Conservation (phyloP, 2,797 vertebrate species). For the Rhinichthys osculus region DNA sequence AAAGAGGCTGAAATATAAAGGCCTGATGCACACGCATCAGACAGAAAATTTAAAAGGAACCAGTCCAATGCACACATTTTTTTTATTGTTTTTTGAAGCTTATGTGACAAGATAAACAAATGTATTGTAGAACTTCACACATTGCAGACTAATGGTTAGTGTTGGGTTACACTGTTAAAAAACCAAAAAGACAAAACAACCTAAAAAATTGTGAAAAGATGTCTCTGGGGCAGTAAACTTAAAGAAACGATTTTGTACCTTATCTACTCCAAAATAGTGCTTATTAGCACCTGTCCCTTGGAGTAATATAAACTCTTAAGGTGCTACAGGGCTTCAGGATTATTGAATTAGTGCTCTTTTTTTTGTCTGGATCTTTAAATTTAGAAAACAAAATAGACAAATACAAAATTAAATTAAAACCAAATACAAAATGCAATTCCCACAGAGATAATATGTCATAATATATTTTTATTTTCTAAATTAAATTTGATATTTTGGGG, state of each 20-base stretch:
- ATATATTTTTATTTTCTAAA: too few species aligned
- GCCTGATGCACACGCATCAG: conserved; percentile 63
- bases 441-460: too few species aligned
- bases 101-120: conserved; percentile 64
- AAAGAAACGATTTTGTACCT: background rate
- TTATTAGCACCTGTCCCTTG: background rate
- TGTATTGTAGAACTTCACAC: background rate
- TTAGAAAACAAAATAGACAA: too few species aligned
- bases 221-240: background rate
- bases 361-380: too few species aligned
- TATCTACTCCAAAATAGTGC: background rate
- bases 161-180: background rate
- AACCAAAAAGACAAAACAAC: background rate
- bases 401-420: too few species aligned
- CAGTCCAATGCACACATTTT: conserved; percentile 37
- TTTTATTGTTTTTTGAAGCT: conserved; percentile 67
- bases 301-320: too few species aligned
- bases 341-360: too few species aligned
- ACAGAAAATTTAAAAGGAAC: conserved; percentile 19
- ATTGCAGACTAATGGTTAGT: background rate
- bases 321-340: too few species aligned
- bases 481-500: too few species aligned
- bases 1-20: conserved; percentile 70
- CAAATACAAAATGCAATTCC: too few species aligned
- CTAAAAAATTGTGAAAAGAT: too few species aligned